These are phyloP conservation scores for Chlorops oryzae DNA, from an alignment of 1,140 invertebrate genomes.

Conservation along the genomic window DNA sequence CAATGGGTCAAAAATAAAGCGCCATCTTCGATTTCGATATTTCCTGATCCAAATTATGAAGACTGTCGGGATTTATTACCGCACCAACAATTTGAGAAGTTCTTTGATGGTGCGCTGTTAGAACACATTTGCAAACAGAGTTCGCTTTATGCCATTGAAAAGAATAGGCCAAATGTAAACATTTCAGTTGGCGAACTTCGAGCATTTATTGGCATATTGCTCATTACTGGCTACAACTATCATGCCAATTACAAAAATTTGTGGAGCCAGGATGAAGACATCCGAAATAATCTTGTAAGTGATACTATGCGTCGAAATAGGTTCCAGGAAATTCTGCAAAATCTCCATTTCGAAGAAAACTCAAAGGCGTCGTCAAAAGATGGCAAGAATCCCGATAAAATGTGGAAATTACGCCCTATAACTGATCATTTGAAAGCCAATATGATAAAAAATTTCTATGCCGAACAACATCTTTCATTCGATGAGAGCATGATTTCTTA, in stretches of 20 bases:
- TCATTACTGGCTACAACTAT: slow-evolving; percentile 6
- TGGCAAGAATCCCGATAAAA: slow-evolving; percentile 4
- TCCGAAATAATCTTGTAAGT: slow-evolving; percentile 1
- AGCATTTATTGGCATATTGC: slow-evolving; percentile 7
- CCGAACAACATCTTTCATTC: slow-evolving; percentile 22
- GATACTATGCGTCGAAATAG: no score
- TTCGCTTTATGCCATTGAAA: slow-evolving; percentile 1
- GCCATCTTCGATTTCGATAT: background rate
- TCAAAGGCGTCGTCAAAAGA: no score
- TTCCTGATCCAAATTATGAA: slow-evolving; percentile 9
- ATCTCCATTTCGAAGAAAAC: no score
- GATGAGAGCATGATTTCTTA: slow-evolving; percentile 39
- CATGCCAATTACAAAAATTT: background rate
- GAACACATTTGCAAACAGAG: slow-evolving; percentile 1
- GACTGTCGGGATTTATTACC: slow-evolving; percentile 2
- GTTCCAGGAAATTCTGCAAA: no score
- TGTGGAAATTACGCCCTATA: slow-evolving; percentile 1
- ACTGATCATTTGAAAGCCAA: slow-evolving; percentile 10
- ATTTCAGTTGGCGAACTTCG: slow-evolving; percentile 4
- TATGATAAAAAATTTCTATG: slow-evolving; percentile 21
- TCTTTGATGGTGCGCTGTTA: slow-evolving; percentile 8
- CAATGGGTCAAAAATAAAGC: slow-evolving; percentile 2
- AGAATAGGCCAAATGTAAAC: background rate
- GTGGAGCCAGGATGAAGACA: slow-evolving; percentile 1
- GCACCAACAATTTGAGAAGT: slow-evolving; percentile 5